Evolutionary conservation across 2,797 vertebrate species (phyloP), one percentile per base, ranked within the genome.

Genomic region (Pantherophis vulpinus): DNA sequence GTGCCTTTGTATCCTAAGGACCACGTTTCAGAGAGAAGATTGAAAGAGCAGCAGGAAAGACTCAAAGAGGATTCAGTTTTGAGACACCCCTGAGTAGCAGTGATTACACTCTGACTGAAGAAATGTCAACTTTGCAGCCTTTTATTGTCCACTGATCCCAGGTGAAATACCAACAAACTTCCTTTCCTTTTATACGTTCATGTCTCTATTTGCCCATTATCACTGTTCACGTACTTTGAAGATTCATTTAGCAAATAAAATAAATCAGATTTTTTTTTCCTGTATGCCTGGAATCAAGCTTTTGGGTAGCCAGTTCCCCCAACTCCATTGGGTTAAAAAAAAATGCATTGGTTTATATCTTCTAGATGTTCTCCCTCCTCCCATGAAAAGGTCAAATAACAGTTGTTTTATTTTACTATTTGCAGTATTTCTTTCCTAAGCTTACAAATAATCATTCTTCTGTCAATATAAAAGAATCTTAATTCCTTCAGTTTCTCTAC

Each of bases 391-490:
- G 23, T 95, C 95, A 95, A 93, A 95, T 93, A 96, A 90, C 16
- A 87, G 89, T 20, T 56, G 89, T 95, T 97, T 92, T 27, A 12
- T 96, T 86, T 94, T 95, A 59, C 0, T 0, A 2, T 63, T 92
- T 91, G 47, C 93, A 94, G 20, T 70, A 95, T 95, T 94, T 94
- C 37, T 96, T 96, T 94, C 93, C 95, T 66, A 97, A 54, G 87
- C 91, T 94, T 32, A 95, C 93, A 96, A 91, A 94, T 89, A 95
- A 94, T 60, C 25, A 90, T 20, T 93, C 8, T 59, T 95, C 96
- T 97, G 95, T 95, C 95, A 95, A 83, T 93, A 94, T 96, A 96
- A 96, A 96, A 95, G 37, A 58, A 70, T 93, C 92, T 94, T 93
- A 95, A 96, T 94, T 12, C 4, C 94, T 94, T 95, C 91, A 14